Evolutionary conservation across 92 coral and sea anemone species (phyloP).

Genomic region (Chrysogorgia sp.): DNA sequence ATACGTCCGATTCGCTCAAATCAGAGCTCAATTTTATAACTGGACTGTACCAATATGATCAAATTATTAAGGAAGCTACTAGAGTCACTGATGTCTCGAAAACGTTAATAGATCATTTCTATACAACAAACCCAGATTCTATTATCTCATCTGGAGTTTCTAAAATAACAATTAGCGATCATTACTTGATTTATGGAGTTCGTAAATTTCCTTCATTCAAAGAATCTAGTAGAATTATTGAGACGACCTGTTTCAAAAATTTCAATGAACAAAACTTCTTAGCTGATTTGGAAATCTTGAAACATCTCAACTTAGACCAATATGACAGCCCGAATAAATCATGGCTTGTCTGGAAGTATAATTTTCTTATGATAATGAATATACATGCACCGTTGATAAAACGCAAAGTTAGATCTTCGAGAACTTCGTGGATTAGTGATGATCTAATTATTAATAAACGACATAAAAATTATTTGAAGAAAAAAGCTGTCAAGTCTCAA

Average conservation of each 20-base stretch:
- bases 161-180: constrained; percentile 25
- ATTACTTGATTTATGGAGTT: constrained; percentile 16
- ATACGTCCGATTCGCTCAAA: neutral
- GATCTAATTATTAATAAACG: neutral
- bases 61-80: neutral
- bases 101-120: constrained; percentile 1
- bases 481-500: constrained; percentile 1
- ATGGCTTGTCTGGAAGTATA: constrained; percentile 12
- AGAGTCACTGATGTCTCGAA: neutral
- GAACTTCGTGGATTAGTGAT: constrained; percentile 1
- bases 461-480: constrained; percentile 17
- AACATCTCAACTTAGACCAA: neutral
- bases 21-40: neutral
- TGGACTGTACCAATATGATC: neutral
- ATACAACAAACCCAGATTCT: neutral
- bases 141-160: constrained; percentile 2
- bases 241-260: neutral
- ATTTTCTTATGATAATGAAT: neutral
- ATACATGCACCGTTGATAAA: neutral
- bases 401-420: neutral
- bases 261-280: constrained; percentile 15
- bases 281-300: neutral
- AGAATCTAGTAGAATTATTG: neutral
- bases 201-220: neutral
- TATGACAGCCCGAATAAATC: neutral